Percentiles rank a stretch among this genome's conserved stretches.
Evolutionary conservation across 35 echinoderm and acorn worm genomes (phyloP).

Genomic region (Amphiura filiformis): DNA sequence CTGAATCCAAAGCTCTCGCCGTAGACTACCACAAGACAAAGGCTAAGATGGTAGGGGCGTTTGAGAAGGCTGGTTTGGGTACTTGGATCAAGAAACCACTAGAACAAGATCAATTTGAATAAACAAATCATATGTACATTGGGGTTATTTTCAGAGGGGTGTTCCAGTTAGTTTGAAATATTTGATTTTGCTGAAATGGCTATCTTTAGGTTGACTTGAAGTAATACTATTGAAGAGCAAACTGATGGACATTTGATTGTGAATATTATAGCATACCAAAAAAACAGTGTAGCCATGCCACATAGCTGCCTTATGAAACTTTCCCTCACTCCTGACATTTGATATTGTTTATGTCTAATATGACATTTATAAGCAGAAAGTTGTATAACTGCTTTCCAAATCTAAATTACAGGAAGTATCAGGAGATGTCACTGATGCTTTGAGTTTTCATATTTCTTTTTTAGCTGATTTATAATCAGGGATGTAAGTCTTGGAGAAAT

Average conservation of each 20-base stretch:
- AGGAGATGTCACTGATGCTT: neutral
- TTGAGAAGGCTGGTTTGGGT: constrained; percentile 76
- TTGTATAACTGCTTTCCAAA: neutral
- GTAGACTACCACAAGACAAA: constrained; percentile 61
- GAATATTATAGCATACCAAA: neutral
- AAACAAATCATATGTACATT: neutral
- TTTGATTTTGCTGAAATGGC: too few relatives aligned
- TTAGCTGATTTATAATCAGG: neutral
- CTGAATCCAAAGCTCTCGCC: constrained; percentile 58
- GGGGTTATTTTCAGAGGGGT: neutral
- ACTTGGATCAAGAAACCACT: constrained; percentile 92
- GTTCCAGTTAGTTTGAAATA: neutral
- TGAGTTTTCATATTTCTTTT: neutral
- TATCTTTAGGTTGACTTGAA: neutral
- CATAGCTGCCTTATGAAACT: neutral
- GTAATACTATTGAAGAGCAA: neutral
- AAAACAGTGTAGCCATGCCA: neutral
- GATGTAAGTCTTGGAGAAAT: too few relatives aligned
- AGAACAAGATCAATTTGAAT: constrained; percentile 95
- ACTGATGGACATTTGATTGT: neutral
- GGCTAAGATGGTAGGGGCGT: constrained; percentile 53
- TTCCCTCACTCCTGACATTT: neutral
- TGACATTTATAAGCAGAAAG: neutral
- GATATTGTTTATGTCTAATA: neutral
- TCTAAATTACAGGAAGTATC: neutral